Conservation (phyloP, 2,797 vertebrate genomes). For the Xenopus petersii region DNA sequence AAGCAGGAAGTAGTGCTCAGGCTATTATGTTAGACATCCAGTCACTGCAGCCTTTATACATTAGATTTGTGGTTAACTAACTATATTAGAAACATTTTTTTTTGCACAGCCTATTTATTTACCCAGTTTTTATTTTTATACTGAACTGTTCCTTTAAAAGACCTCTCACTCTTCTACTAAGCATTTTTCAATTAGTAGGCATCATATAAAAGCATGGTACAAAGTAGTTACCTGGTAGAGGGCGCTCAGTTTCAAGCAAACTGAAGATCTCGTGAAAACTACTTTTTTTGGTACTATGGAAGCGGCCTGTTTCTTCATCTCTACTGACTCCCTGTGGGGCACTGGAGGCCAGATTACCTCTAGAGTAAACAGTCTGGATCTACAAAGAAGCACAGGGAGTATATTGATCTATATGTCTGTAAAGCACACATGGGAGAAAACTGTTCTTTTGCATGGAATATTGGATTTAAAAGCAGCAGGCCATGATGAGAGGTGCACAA, state of each 20-base stretch:
- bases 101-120: too few species aligned
- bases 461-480: slow-evolving; percentile 10
- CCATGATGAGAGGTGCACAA: not conserved
- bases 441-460: not conserved
- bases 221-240: slow-evolving; percentile 78
- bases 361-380: slow-evolving; percentile 81
- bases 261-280: slow-evolving; percentile 95
- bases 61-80: too few species aligned
- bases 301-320: slow-evolving; percentile 84
- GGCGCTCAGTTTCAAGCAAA: slow-evolving; percentile 85
- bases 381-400: slow-evolving; percentile 54
- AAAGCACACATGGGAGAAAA: not conserved
- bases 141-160: too few species aligned
- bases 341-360: slow-evolving; percentile 77
- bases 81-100: too few species aligned
- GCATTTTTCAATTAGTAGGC: too few species aligned
- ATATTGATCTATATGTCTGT: not conserved
- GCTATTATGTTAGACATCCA: too few species aligned
- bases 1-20: too few species aligned
- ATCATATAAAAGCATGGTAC: too few species aligned
- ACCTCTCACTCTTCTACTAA: too few species aligned
- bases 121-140: too few species aligned
- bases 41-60: too few species aligned
- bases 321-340: slow-evolving; percentile 73
- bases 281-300: slow-evolving; percentile 87